phyloP scores from a whole-genome alignment of 2,113 vertebrate genomes.

The Monarcha castaneiventris region DNA sequence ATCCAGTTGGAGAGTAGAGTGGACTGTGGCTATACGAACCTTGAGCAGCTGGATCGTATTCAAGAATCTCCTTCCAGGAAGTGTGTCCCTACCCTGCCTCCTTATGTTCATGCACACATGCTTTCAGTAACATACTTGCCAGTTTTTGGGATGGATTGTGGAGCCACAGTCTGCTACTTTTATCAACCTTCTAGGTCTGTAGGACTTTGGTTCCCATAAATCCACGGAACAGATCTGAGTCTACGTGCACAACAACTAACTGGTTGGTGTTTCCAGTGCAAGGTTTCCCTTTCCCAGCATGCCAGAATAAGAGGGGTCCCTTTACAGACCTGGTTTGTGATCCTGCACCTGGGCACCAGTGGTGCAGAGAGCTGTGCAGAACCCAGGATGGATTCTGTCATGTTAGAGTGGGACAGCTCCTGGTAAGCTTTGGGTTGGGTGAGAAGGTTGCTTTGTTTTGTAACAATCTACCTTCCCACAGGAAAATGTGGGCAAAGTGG shows the following conservation, averaged over 20 bases:
- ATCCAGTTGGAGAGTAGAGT: not conserved
- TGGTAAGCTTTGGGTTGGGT: not conserved
- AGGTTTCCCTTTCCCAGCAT: not conserved
- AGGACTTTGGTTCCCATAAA: not conserved
- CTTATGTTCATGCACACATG: rapidly evolving
- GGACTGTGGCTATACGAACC: not conserved
- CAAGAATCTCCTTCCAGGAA: not conserved
- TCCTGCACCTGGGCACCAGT: not conserved
- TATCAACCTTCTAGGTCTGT: not conserved
- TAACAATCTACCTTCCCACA: slow-evolving; percentile 48
- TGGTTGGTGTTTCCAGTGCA: not conserved
- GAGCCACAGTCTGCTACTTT: not conserved
- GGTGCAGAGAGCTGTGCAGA: not conserved
- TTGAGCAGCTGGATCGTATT: not conserved
- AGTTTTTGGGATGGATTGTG: not conserved
- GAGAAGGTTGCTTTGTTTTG: not conserved
- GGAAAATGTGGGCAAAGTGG: slow-evolving; percentile 88
- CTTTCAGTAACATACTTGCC: not conserved
- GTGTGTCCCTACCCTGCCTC: not conserved
- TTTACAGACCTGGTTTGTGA: not conserved
- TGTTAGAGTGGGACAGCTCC: not conserved
- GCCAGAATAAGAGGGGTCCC: not conserved
- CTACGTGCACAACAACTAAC: not conserved
- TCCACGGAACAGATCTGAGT: not conserved
- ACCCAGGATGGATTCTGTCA: not conserved